Evolutionary conservation across 2,888 invertebrate genomes (phyloP).

Genomic region (Ditylenchus weischeri): DNA sequence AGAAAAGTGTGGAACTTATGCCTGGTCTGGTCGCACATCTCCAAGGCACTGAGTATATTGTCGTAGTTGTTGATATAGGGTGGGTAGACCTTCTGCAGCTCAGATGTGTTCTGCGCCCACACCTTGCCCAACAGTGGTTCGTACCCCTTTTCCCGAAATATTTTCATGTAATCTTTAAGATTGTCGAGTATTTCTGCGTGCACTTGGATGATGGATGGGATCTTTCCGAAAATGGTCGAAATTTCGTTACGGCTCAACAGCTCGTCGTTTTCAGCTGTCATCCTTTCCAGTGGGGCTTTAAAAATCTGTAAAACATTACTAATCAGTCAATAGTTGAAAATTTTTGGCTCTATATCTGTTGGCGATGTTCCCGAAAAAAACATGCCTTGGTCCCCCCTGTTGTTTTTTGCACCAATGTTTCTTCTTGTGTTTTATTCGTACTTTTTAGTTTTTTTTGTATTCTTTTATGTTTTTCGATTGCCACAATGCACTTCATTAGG

Average conservation of each 20-base stretch:
- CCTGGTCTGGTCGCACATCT: slow-evolving; percentile 83
- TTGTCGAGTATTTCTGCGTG: slow-evolving; percentile 74
- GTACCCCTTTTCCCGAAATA: slow-evolving; percentile 67
- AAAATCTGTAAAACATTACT: slow-evolving; percentile 76
- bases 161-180: slow-evolving; percentile 59
- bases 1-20: slow-evolving; percentile 96
- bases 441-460: too few relatives aligned
- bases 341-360: too few relatives aligned
- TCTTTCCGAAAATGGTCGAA: slow-evolving; percentile 40
- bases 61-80: slow-evolving; percentile 98
- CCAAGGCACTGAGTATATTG: slow-evolving; percentile 87
- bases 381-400: too few relatives aligned
- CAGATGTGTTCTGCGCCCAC: slow-evolving; percentile 67
- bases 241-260: slow-evolving; percentile 20
- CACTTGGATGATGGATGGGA: slow-evolving; percentile 83
- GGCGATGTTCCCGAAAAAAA: too few relatives aligned
- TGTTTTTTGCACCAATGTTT: too few relatives aligned
- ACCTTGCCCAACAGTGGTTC: slow-evolving; percentile 86
- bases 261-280: slow-evolving; percentile 12
- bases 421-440: too few relatives aligned
- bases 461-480: too few relatives aligned
- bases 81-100: slow-evolving; percentile 76
- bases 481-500: too few relatives aligned
- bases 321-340: too few relatives aligned
- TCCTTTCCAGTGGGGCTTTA: slow-evolving; percentile 80